A percentile compares a stretch with the other conserved stretches of the same genome.
Conservation (phyloP, 2,113 vertebrate genomes). For the Spizaetus ornatus region DNA sequence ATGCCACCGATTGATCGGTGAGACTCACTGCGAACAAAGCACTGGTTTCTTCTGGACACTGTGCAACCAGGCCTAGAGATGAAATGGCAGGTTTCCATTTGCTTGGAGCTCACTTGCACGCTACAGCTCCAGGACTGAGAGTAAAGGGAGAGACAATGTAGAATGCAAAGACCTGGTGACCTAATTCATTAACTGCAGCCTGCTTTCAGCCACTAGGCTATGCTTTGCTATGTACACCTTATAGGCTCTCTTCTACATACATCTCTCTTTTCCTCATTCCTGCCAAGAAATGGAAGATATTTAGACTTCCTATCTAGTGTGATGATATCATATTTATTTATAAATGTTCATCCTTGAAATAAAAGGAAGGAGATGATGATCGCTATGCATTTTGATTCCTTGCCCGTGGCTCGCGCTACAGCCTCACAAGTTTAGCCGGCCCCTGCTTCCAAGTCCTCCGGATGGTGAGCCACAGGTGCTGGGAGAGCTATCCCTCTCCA, state of each 20-base stretch:
- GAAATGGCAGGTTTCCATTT: background rate
- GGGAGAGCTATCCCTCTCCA: background rate
- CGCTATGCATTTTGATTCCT: background rate
- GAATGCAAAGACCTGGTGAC: background rate
- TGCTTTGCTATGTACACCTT: background rate
- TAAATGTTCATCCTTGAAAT: constrained; percentile 7
- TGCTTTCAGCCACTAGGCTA: background rate
- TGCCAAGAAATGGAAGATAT: constrained; percentile 14
- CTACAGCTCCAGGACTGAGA: background rate
- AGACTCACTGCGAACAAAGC: background rate
- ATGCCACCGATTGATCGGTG: background rate
- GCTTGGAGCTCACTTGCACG: background rate
- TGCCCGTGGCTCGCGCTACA: background rate
- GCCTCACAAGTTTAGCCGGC: background rate
- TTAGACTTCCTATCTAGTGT: background rate
- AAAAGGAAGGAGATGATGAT: background rate
- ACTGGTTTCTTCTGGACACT: background rate
- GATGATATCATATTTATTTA: constrained; percentile 53
- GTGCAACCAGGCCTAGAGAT: background rate
- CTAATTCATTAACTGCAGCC: background rate
- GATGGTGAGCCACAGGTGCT: background rate
- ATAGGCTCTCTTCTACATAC: background rate
- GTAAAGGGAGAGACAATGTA: background rate
- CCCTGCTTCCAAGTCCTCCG: background rate
- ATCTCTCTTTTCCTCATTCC: background rate